These are phyloP conservation scores for Eptatretus burgeri DNA, from an alignment of 2,113 vertebrate species.

Conservation along the genomic window DNA sequence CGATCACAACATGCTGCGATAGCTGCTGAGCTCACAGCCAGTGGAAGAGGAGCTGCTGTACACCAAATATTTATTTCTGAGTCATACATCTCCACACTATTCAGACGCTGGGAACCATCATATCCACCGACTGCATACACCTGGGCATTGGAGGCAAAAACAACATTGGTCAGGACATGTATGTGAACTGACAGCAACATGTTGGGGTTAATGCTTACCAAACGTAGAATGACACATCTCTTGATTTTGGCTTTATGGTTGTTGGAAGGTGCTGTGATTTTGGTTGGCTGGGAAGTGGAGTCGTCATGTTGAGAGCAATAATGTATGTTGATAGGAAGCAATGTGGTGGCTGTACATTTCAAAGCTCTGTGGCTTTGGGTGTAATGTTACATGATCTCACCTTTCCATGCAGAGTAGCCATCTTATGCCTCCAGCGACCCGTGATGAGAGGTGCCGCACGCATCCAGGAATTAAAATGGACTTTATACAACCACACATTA, in stretches of 20 bases:
- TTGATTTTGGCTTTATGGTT: no score
- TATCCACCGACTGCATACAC: conserved; percentile 84
- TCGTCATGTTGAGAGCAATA: no score
- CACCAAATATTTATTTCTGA: conserved; percentile 93
- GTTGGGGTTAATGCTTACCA: no score
- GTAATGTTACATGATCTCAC: conserved; percentile 20
- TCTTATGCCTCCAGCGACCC: conserved; percentile 95
- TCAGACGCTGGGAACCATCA: conserved; percentile 73
- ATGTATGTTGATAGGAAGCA: no score
- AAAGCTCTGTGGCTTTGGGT: no score
- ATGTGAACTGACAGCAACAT: no score
- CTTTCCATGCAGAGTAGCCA: conserved; percentile 86
- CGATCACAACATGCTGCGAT: conserved; percentile 64
- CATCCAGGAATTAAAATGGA: conserved; percentile 92
- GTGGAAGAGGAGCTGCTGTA: conserved; percentile 69
- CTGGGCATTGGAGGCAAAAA: conserved; percentile 15
- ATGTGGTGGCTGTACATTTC: no score
- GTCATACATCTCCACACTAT: conserved; percentile 77
- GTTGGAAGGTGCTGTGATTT: no score
- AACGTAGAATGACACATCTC: no score
- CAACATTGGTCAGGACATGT: no score
- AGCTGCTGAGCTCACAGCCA: conserved; percentile 77
- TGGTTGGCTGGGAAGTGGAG: no score
- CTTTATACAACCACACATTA: conserved; percentile 97
- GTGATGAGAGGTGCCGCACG: conserved; percentile 85